Evolutionary conservation across 2,888 invertebrate species (phyloP), one percentile per base, ranked within the genome.

Genomic region (Phyllotreta cruciferae): DNA sequence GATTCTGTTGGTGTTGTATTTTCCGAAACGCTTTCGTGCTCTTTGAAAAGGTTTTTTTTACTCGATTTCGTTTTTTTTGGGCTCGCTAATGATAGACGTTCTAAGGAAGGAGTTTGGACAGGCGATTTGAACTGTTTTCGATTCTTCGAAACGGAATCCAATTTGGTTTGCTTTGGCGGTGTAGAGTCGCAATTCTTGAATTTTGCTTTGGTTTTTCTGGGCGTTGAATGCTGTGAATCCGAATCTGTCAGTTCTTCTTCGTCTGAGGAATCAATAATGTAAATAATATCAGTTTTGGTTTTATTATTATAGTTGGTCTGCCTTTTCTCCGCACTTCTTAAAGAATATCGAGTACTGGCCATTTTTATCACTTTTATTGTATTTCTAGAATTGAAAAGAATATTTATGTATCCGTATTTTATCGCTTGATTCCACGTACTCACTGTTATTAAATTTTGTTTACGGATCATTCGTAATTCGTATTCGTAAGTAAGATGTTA

Each of bases 111-210:
- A 13, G 67, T 70, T 54, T 55, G 50, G 0, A 62, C 53, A 6
- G 50, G 14, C 37, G 58, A 10, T 54, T 49, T 24, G 2, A 44
- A 13, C 7, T 34, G 5, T 14, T 41, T 62, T 55, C 7, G 63
- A 54, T 37, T 49, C 49, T 44, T 52, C 53, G 35, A 38, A 54
- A 24, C 5, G 8, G 41, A 5, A 24, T 60, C 52, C n/a, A 37
- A 10, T 69, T 75, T 79, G 61, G 62, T 74, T 67, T 75, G 77
- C 71, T 81, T 81, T 14, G 80, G 79, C n/a, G 81, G 81, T 24
- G 80, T 79, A 8, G 75, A 74, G 45, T 69, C 64, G 6, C 54
- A n/a, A 36, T 66, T 47, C 0, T 64, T 66, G 41, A 61, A 67
- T 44, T 56, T 63, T 34, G 58, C 64, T 38, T 64, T 62, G 3